These are phyloP conservation scores for Typhlichthys subterraneus DNA, from an alignment of 2,797 vertebrate species.

Conservation along the genomic window DNA sequence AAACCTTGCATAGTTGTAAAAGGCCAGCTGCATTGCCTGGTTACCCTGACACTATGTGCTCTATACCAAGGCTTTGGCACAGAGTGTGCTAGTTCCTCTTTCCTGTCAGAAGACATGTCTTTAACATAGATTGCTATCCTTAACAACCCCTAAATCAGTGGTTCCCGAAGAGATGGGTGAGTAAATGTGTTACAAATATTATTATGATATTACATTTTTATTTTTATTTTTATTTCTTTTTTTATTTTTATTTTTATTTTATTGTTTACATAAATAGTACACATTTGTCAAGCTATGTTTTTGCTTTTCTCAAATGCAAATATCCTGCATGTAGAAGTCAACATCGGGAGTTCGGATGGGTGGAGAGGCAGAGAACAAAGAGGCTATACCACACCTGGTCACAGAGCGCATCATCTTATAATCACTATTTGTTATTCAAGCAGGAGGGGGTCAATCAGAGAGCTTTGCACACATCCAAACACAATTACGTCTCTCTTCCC, in stretches of 20 bases:
- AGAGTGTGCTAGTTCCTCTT: conserved; percentile 66
- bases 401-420: conserved; percentile 52
- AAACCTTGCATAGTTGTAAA: conserved; percentile 74
- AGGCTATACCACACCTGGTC: conserved; percentile 48
- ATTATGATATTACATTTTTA: no score
- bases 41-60: conserved; percentile 77
- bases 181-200: no score
- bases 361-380: not conserved
- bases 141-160: no score
- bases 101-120: conserved; percentile 52
- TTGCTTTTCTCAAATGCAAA: conserved; percentile 3
- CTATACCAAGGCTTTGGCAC: conserved; percentile 72
- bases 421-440: conserved; percentile 64
- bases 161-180: no score
- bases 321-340: conserved; percentile 18
- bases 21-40: conserved; percentile 79
- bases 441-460: conserved; percentile 36
- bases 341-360: not conserved
- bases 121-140: conserved; percentile 23
- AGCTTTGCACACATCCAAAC: conserved; percentile 35
- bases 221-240: not conserved
- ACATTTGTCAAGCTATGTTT: not conserved
- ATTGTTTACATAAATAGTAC: not conserved
- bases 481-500: conserved; percentile 25
- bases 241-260: not conserved